phyloP scores from a whole-genome alignment of 2,888 invertebrate species.

The Ectropis crepuscularia region DNA sequence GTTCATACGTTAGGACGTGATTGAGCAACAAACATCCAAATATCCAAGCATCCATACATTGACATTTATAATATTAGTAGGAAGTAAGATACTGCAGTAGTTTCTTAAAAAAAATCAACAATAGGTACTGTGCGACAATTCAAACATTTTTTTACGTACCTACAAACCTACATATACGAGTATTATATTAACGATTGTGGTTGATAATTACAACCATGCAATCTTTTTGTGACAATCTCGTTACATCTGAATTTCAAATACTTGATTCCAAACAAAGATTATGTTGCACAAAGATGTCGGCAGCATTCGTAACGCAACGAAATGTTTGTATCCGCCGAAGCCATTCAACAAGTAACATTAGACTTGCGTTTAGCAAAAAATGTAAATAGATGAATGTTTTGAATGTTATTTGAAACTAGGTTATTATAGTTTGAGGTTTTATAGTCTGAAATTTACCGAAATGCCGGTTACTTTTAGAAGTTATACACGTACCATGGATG shows the following conservation, averaged over 20 bases:
- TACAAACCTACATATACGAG: too few relatives aligned
- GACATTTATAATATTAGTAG: too few relatives aligned
- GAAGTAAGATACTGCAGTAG: too few relatives aligned
- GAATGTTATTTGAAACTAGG: constrained; percentile 20
- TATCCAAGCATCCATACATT: too few relatives aligned
- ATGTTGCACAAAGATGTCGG: constrained; percentile 56
- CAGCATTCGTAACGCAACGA: constrained; percentile 27
- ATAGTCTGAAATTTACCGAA: background rate
- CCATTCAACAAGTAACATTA: constrained; percentile 33
- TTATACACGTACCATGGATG: too few relatives aligned
- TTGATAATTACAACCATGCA: constrained; percentile 48
- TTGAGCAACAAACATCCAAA: too few relatives aligned
- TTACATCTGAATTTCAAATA: constrained; percentile 51
- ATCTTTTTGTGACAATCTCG: constrained; percentile 40
- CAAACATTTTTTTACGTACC: too few relatives aligned
- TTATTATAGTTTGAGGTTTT: constrained; percentile 18
- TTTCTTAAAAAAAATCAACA: too few relatives aligned
- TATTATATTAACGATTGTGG: background rate
- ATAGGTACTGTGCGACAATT: too few relatives aligned
- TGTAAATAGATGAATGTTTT: constrained; percentile 14
- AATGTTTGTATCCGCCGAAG: constrained; percentile 37
- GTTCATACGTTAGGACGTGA: too few relatives aligned
- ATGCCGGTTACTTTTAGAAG: background rate
- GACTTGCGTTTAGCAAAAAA: constrained; percentile 28
- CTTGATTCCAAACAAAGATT: constrained; percentile 54